These are phyloP conservation scores for Lepidurus apus DNA, from an alignment of 1,140 invertebrate genomes.

Conservation along the genomic window DNA sequence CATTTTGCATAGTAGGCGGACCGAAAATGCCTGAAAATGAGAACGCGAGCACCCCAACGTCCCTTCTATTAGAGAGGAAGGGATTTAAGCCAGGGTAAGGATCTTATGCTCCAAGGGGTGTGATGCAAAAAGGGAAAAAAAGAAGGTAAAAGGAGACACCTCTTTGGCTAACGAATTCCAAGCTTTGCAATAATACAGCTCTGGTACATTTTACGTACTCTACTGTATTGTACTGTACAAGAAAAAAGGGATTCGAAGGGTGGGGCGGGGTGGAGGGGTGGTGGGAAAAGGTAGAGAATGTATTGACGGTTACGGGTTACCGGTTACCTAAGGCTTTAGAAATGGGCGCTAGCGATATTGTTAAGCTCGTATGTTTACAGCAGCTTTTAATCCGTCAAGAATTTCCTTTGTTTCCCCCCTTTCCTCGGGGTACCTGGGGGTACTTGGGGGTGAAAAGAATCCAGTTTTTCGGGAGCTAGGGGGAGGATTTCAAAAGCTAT, in stretches of 20 bases:
- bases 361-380: neutral
- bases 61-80: neutral
- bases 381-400: neutral
- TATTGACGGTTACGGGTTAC: neutral
- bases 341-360: neutral
- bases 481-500: neutral
- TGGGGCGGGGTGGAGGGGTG: neutral
- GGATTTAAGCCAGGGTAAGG: neutral
- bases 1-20: slow-evolving; percentile 16
- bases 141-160: neutral
- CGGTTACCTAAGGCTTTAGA: slow-evolving; percentile 8
- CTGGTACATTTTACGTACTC: neutral
- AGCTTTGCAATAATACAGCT: neutral
- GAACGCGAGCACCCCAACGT: neutral
- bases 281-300: neutral
- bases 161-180: slow-evolving; percentile 11
- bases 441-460: too few species aligned
- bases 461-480: too few species aligned
- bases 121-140: neutral
- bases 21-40: neutral
- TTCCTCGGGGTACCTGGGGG: too few species aligned
- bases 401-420: neutral
- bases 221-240: too few species aligned
- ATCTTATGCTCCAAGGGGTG: neutral
- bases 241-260: neutral